Percentiles rank a stretch among this genome's conserved stretches.
Evolutionary conservation across 2,113 vertebrate genomes (phyloP).

Genomic region (Columba janthina): DNA sequence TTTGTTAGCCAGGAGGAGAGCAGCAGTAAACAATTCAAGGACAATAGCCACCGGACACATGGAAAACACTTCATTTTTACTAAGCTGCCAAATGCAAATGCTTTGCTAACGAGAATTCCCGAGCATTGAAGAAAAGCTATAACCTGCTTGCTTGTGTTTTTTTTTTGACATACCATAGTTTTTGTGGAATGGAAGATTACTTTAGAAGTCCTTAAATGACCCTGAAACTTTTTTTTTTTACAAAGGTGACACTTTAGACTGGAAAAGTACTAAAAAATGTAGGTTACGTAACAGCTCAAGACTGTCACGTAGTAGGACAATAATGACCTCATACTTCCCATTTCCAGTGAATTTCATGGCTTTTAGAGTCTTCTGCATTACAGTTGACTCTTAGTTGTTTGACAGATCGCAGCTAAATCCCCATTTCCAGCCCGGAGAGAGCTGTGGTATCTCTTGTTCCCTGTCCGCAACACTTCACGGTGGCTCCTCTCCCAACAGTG

Average conservation of each 20-base stretch:
- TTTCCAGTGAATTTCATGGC: not conserved
- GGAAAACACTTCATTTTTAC: conserved; percentile 21
- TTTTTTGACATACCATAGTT: not conserved
- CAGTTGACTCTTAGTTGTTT: not conserved
- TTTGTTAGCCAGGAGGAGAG: conserved; percentile 30
- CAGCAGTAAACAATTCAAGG: not conserved
- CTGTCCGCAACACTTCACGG: rapidly evolving
- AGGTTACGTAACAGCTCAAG: not conserved
- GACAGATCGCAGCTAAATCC: not conserved
- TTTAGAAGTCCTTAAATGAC: not conserved
- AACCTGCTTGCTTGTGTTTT: not conserved
- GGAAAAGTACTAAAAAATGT: not conserved
- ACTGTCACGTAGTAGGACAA: not conserved
- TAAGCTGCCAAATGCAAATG: not conserved
- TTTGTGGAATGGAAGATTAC: not conserved
- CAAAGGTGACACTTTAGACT: not conserved
- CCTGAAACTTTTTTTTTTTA: rapidly evolving
- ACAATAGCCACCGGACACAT: conserved; percentile 17
- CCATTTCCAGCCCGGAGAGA: not conserved
- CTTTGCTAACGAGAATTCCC: conserved; percentile 13
- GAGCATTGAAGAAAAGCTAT: not conserved
- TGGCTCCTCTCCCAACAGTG: not conserved
- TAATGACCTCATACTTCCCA: not conserved
- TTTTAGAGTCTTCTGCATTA: not conserved
- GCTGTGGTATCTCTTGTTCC: no score